These are phyloP conservation scores for Brachynemurus nebulosus DNA, from an alignment of 2,888 invertebrate species.

Conservation along the genomic window DNA sequence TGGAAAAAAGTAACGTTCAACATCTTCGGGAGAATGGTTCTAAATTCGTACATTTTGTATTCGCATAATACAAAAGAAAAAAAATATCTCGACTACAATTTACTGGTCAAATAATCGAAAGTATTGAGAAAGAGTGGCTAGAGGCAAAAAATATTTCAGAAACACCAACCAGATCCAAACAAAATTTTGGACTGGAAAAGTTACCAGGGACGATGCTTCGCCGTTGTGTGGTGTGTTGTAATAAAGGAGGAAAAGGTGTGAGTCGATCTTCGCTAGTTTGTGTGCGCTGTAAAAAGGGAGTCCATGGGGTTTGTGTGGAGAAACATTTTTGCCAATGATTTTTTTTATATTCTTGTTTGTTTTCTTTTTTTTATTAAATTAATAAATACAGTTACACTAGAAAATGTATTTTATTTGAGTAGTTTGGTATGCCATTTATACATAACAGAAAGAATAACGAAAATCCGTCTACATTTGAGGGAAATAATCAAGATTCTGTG, in stretches of 20 bases:
- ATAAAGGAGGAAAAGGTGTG: background rate
- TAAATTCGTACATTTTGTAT: constrained; percentile 22
- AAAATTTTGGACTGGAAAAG: background rate
- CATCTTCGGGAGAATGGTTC: too few species aligned
- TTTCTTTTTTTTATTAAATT: too few species aligned
- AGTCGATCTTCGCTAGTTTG: constrained; percentile 8
- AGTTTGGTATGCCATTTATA: background rate
- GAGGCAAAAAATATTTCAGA: constrained; percentile 8
- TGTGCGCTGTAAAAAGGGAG: constrained; percentile 16
- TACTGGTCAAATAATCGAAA: constrained; percentile 18
- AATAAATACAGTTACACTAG: background rate
- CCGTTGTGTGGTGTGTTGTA: background rate
- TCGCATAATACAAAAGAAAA: constrained; percentile 14
- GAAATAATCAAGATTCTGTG: background rate
- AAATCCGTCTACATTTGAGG: background rate
- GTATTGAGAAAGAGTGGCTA: constrained; percentile 18
- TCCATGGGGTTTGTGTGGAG: constrained; percentile 15
- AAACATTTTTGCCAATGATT: constrained; percentile 5
- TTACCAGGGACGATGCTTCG: background rate
- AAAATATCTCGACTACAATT: constrained; percentile 19
- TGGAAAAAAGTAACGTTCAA: constrained; percentile 22
- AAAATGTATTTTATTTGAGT: background rate
- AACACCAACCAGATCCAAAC: background rate
- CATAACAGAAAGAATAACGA: background rate
- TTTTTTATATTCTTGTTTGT: background rate